Percentiles rank a stretch among this genome's conserved stretches.
phyloP scores from a whole-genome alignment of 2,888 invertebrate species.

The Agrilus biguttatus region DNA sequence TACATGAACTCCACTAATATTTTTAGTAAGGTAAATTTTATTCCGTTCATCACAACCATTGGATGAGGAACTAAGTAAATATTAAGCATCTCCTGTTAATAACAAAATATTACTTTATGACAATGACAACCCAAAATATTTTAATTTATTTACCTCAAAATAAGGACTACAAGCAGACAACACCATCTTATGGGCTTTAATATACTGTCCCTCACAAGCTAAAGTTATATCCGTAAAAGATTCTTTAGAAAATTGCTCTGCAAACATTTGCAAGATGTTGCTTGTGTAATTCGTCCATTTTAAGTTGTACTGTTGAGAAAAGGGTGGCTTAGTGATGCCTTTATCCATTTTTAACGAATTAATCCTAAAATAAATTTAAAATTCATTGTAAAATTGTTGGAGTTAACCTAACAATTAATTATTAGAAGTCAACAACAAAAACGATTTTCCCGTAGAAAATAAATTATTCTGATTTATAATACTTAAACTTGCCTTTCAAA shows the following conservation, averaged over 20 bases:
- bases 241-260: slow-evolving; percentile 30
- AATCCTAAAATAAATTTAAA: not conserved
- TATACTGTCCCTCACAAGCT: slow-evolving; percentile 32
- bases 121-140: slow-evolving; percentile 3
- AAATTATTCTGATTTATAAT: too few species aligned
- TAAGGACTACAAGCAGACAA: slow-evolving; percentile 36
- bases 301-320: slow-evolving; percentile 29
- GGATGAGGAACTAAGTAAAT: slow-evolving; percentile 29
- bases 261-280: slow-evolving; percentile 33
- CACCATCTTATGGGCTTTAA: slow-evolving; percentile 36
- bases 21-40: slow-evolving; percentile 28
- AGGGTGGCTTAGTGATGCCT: slow-evolving; percentile 3
- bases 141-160: slow-evolving; percentile 26
- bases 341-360: not conserved
- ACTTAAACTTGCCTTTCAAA: too few species aligned
- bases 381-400: not conserved
- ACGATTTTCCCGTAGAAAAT: too few species aligned
- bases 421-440: too few species aligned
- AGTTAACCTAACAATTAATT: not conserved
- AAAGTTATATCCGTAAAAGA: slow-evolving; percentile 34
- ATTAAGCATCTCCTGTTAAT: slow-evolving; percentile 28
- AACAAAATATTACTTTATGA: not conserved
- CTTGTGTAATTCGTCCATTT: slow-evolving; percentile 37
- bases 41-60: slow-evolving; percentile 31
- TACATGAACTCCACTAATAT: slow-evolving; percentile 36